A percentile compares a stretch with the other conserved stretches of the same genome.
phyloP scores from a whole-genome alignment of 2,113 vertebrate species.

The Ramphastos sulfuratus region DNA sequence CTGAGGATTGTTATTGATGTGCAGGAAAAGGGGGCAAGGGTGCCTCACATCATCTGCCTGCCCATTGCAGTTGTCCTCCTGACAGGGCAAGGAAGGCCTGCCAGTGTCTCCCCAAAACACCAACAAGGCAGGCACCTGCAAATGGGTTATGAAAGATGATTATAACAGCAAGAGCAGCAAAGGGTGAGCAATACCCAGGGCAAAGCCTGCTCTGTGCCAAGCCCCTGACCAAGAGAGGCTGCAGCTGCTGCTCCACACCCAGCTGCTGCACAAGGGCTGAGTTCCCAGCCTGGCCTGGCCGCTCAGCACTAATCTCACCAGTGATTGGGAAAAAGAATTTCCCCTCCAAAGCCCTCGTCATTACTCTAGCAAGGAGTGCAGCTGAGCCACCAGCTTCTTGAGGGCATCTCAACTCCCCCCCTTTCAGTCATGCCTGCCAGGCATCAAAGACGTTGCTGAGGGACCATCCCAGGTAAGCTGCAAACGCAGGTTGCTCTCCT shows the following conservation, averaged over 20 bases:
- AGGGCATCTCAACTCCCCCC: background rate
- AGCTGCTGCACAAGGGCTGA: background rate
- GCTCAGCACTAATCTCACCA: background rate
- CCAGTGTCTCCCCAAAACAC: background rate
- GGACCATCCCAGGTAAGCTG: background rate
- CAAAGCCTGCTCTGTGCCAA: background rate
- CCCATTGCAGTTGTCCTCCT: background rate
- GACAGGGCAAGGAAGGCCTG: background rate
- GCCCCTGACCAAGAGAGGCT: rapidly evolving
- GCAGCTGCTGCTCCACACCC: rapidly evolving
- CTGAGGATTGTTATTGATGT: rapidly evolving
- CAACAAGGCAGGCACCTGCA: background rate
- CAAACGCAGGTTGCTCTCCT: background rate
- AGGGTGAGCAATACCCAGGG: background rate
- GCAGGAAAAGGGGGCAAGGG: background rate
- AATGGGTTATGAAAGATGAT: background rate
- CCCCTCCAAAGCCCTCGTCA: rapidly evolving
- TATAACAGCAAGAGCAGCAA: background rate
- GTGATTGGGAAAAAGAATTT: rapidly evolving
- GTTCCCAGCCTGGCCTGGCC: background rate
- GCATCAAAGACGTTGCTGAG: background rate
- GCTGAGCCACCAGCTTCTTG: background rate
- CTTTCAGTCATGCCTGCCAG: background rate
- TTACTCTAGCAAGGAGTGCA: background rate
- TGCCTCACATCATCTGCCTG: background rate